Evolutionary conservation across 2,113 vertebrate genomes (phyloP), one percentile per base, ranked within the genome.

Genomic region (Corythornis cristatus): DNA sequence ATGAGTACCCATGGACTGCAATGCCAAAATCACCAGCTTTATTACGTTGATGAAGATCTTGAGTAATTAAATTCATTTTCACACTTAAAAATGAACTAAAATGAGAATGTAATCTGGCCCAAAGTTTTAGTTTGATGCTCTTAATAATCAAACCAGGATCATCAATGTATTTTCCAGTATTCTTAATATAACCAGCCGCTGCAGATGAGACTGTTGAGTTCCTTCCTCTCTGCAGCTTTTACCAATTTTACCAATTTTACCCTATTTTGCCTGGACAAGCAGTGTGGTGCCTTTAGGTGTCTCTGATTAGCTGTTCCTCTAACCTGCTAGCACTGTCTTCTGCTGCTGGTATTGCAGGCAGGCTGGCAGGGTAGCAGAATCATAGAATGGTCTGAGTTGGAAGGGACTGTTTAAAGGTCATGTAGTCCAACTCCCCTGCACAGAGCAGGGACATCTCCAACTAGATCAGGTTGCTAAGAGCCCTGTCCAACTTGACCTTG

Each of bases 1-100:
- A 85, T 93, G 86, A 85, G 62, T 81, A 57, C 40, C 43, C 73
- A 8, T 5, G 57, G 75, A 84, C 33, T 72, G 61, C 5, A 25
- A 31, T 87, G 90, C 92, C 90, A 89, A 46, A 95, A 93, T 83
- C 79, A 70, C 93, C 83, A 58, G 75, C 82, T 94, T 94, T 93
- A 74, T 93, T 90, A 81, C 15, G 7, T 67, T 5, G 3, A 74
- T 88, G 57, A 87, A 85, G 61, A 91, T 91, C 72, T 64, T 80
- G 75, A 93, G 93, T 71, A 89, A 80, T 94, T 89, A 40, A 56
- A 6, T 91, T 85, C 43, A 60, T 91, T 94, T 88, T 74, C 26
- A 29, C 60, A 67, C 60, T 43, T 51, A 67, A 92, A 91, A 89
- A 67, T 70, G 54, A 91, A 73, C 79, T 85, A 89, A 89, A 92